phyloP scores from a whole-genome alignment of 2,797 vertebrate genomes.

The Alcedo quadribrachys region DNA sequence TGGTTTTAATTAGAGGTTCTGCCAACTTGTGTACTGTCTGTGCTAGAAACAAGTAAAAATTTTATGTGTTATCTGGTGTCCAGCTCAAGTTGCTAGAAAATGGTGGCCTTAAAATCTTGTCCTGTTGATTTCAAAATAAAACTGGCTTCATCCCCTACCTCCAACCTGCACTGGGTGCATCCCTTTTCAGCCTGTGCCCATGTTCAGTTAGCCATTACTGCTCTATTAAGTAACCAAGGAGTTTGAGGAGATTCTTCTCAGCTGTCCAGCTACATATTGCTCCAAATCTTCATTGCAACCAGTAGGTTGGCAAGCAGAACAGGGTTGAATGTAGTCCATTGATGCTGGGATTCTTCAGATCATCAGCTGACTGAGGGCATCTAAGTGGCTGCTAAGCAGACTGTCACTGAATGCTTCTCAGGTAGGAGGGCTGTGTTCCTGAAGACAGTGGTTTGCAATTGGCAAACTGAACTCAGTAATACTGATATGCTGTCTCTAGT shows the following conservation, averaged over 20 bases:
- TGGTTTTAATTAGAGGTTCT: conserved; percentile 43
- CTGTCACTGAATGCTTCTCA: background rate
- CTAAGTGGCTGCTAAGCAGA: background rate
- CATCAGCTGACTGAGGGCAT: background rate
- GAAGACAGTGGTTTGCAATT: background rate
- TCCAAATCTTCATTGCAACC: background rate
- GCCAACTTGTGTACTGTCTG: conserved; percentile 64
- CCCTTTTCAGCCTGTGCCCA: background rate
- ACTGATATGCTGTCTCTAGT: background rate
- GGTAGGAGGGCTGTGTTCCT: background rate
- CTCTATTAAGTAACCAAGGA: background rate
- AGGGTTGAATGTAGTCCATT: background rate
- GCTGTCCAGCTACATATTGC: background rate
- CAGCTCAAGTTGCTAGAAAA: background rate
- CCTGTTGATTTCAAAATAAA: conserved; percentile 2
- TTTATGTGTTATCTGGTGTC: conserved; percentile 14
- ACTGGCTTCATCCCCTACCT: background rate
- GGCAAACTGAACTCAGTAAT: background rate
- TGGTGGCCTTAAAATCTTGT: background rate
- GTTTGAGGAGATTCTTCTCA: background rate
- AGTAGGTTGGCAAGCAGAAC: background rate
- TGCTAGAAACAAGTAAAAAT: conserved; percentile 71
- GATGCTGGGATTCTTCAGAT: background rate
- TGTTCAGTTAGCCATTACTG: background rate
- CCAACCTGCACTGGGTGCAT: background rate